Base-by-base conservation (phyloP, 1,140 invertebrate genomes). In the Drosophila grimshawi region DNA sequence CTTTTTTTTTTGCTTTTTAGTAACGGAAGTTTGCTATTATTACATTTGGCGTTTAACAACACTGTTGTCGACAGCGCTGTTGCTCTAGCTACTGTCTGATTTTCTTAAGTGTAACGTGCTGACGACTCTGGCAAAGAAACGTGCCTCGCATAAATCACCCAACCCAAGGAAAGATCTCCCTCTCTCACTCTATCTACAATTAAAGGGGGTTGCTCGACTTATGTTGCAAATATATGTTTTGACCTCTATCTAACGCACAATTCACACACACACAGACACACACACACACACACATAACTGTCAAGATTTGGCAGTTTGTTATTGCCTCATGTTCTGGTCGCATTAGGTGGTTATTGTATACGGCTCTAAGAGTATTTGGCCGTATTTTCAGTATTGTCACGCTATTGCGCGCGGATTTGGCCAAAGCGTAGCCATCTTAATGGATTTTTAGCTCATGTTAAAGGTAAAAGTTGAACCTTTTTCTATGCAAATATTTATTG, bases 91-190 rank as follows among this genome's bases (percentile, higher is more conserved):
- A 29, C 59, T 49, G 49, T 65, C 59, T 69, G 52, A 78, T 81
- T 81, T 64, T 67, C 60, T 45, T 64, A 49, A 53, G 61, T 66
- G 78, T 80, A 80, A 80, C 78, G 77, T 80, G 78, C 78, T 66
- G 80, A 82, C 75, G 80, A 82, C 75, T 82, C 75, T 70, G 75
- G 53, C 75, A 82, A 19, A 75, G 80, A 78, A 75, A 82, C 80
- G 80, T 82, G 80, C 80, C 64, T 45, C 65, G 80, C 80, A 82
- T 82, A 82, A 78, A 78, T 82, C 80, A 61, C 45, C 64, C 57
- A 51, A 11, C 19, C 39, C 19, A 19, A 19, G 19, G 19, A 19
- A 19, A 19, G 19, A 19, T 1, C 39, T 1, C 39, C 39, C 39
- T 43, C 39, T n/a, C 10, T 10, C 5, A n/a, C n/a, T 19, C 19